phyloP scores from a whole-genome alignment of 2,113 vertebrate species.

The Mesembrinibis cayennensis region DNA sequence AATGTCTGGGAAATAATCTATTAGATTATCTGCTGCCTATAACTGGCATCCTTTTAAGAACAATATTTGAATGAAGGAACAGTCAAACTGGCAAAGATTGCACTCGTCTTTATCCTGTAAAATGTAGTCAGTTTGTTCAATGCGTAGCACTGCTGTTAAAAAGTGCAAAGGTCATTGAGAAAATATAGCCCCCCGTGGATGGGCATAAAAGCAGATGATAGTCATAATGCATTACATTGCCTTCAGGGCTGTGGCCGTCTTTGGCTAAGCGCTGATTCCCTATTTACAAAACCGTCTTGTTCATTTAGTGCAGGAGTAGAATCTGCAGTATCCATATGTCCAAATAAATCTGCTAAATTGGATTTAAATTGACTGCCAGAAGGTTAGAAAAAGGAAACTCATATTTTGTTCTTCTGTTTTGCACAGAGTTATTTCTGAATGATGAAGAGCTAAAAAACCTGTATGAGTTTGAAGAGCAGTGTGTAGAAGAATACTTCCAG shows the following conservation, averaged over 20 bases:
- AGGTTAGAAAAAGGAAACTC: neutral
- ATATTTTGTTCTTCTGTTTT: neutral
- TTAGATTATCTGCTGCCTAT: neutral
- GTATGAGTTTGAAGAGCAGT: conserved; percentile 96
- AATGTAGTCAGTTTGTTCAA: neutral
- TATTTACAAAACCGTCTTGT: neutral
- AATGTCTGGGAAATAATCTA: neutral
- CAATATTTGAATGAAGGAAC: neutral
- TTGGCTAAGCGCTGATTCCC: neutral
- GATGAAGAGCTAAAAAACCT: conserved; percentile 92
- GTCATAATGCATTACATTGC: neutral
- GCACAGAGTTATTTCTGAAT: conserved; percentile 89
- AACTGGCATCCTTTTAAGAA: neutral
- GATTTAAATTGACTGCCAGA: neutral
- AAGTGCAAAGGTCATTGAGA: neutral
- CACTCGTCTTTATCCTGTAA: neutral
- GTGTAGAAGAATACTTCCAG: conserved; percentile 93
- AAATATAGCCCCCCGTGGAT: neutral
- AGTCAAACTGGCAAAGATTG: neutral
- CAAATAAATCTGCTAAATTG: neutral
- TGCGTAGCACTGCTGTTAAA: neutral
- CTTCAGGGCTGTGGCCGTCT: neutral
- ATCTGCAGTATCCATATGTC: neutral
- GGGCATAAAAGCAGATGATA: neutral
- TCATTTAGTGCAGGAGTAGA: neutral